Conservation (phyloP, 2,113 vertebrate genomes). For the Amazona guildingii region DNA sequence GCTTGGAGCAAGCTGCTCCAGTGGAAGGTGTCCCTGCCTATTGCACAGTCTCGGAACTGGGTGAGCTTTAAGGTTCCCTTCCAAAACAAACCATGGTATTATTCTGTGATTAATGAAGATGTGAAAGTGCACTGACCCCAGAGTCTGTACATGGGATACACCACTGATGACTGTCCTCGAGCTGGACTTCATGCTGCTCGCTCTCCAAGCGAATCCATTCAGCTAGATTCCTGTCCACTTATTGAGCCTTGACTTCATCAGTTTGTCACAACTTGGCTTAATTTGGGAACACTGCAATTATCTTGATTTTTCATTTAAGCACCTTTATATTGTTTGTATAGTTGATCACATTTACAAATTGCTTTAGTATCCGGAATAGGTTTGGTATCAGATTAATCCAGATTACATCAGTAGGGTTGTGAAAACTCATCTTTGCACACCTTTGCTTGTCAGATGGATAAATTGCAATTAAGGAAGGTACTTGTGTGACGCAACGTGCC, state of each 20-base stretch:
- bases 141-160: neutral
- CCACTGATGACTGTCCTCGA: neutral
- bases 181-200: neutral
- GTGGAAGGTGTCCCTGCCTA: neutral
- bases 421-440: neutral
- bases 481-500: accelerated
- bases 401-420: neutral
- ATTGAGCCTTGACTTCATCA: neutral
- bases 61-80: neutral
- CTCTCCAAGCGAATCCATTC: neutral
- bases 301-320: neutral
- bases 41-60: neutral
- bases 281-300: neutral
- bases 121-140: neutral
- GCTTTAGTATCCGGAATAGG: neutral
- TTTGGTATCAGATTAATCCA: neutral
- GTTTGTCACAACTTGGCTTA: neutral
- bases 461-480: neutral
- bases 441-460: neutral
- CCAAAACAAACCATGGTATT: neutral
- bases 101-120: neutral
- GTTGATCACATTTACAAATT: neutral
- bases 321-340: neutral
- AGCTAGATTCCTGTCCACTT: neutral
- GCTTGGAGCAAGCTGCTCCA: neutral